Percentiles rank a stretch among this genome's conserved stretches.
Conservation (phyloP, 2,113 vertebrate genomes). For the Percina caprodes region DNA sequence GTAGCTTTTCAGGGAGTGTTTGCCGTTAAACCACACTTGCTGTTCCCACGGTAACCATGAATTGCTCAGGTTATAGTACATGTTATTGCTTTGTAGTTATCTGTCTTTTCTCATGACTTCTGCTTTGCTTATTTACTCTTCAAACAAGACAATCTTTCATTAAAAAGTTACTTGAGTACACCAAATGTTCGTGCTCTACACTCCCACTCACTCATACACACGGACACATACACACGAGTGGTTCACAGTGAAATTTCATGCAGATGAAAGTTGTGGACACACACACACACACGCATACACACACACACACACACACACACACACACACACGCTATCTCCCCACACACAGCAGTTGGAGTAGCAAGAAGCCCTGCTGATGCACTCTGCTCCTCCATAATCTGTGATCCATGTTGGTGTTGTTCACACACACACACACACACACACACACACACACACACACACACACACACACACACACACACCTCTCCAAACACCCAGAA, state of each 20-base stretch:
- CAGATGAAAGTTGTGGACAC: conserved; percentile 23
- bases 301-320: conserved; percentile 30
- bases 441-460: conserved; percentile 32
- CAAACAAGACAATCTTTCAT: conserved; percentile 35
- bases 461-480: conserved; percentile 40
- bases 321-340: conserved; percentile 32
- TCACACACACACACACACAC: conserved; percentile 43
- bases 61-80: neutral
- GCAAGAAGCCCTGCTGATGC: conserved; percentile 53
- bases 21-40: neutral
- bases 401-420: conserved; percentile 66
- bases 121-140: neutral
- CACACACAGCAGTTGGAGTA: conserved; percentile 18
- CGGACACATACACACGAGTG: conserved; percentile 13
- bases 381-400: conserved; percentile 30
- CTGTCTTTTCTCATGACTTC: neutral
- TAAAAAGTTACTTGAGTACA: conserved; percentile 23
- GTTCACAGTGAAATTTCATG: conserved; percentile 32
- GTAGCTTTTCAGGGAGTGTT: neutral
- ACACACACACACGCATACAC: neutral
- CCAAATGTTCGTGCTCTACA: neutral
- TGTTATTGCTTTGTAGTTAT: neutral
- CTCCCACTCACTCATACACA: neutral
- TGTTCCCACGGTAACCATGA: neutral
- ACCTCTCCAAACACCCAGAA: conserved; percentile 36